Percentiles rank a stretch among this genome's conserved stretches.
Conservation (phyloP, 2,113 vertebrate genomes). For the Dasyurus viverrinus region DNA sequence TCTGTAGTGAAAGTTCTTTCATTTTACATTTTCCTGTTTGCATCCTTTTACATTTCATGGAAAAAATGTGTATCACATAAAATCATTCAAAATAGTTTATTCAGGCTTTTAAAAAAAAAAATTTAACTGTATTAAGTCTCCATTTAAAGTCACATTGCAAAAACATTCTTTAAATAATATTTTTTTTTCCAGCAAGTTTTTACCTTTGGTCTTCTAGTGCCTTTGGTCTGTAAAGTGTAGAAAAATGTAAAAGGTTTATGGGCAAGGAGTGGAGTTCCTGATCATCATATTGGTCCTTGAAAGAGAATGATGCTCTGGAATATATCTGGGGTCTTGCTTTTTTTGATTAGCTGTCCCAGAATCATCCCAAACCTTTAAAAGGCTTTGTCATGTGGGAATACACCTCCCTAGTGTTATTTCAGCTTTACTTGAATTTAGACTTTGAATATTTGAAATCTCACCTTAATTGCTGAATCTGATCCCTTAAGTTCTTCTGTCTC, state of each 20-base stretch:
- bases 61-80: conserved; percentile 21
- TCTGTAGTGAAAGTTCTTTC: conserved; percentile 68
- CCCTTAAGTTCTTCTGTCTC: conserved; percentile 68
- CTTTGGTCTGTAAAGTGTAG: neutral
- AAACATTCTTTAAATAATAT: neutral
- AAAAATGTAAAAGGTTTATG: neutral
- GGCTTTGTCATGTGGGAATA: neutral
- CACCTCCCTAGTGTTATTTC: neutral
- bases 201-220: neutral
- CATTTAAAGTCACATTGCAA: neutral
- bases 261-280: neutral
- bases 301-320: neutral
- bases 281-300: neutral
- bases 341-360: neutral
- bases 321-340: neutral
- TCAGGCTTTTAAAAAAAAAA: conserved; percentile 33
- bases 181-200: conserved; percentile 21
- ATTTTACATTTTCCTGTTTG: neutral
- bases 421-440: conserved; percentile 64
- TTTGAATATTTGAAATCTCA: conserved; percentile 51
- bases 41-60: conserved; percentile 30
- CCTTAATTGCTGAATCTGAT: conserved; percentile 63
- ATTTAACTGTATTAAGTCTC: conserved; percentile 32
- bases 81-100: conserved; percentile 38
- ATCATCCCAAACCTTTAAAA: neutral